These are phyloP conservation scores for Coptodon rendalli DNA, from an alignment of 2,113 vertebrate species.

Conservation along the genomic window DNA sequence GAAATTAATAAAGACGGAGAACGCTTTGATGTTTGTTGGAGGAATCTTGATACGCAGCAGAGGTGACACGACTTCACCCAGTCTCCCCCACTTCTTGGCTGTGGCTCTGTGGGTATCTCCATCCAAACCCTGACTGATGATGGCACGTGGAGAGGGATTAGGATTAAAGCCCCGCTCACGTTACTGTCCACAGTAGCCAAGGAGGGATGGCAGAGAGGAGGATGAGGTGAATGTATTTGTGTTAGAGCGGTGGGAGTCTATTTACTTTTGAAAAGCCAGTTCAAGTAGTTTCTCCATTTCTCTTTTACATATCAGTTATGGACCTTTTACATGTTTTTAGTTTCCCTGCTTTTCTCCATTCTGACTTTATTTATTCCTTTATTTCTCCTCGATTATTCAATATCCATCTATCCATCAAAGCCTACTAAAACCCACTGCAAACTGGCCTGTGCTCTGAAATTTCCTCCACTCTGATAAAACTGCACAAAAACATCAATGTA, in stretches of 20 bases:
- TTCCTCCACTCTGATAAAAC: background rate
- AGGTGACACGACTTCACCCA: background rate
- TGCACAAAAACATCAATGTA: background rate
- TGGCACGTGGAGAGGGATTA: constrained; percentile 60
- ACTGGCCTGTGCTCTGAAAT: background rate
- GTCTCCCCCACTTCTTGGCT: constrained; percentile 16
- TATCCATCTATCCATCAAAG: background rate
- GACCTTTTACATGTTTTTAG: background rate
- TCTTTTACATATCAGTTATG: background rate
- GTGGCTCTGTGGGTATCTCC: background rate
- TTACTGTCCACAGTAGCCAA: constrained; percentile 29
- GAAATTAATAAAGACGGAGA: background rate
- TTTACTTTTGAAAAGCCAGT: background rate
- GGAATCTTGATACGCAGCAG: constrained; percentile 4
- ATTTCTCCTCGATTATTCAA: background rate
- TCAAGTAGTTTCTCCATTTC: background rate
- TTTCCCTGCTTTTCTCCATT: too few relatives aligned
- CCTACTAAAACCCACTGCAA: background rate
- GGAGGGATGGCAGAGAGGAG: background rate
- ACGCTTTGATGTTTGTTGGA: constrained; percentile 1
- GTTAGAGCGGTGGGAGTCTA: background rate
- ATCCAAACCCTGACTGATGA: constrained; percentile 29
- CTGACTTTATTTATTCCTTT: background rate
- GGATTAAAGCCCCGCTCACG: constrained; percentile 48
- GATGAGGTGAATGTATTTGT: background rate